Percentiles rank a stretch among this genome's conserved stretches.
phyloP scores from a whole-genome alignment of 2,888 invertebrate species.

The Lithophane semibrunnea region DNA sequence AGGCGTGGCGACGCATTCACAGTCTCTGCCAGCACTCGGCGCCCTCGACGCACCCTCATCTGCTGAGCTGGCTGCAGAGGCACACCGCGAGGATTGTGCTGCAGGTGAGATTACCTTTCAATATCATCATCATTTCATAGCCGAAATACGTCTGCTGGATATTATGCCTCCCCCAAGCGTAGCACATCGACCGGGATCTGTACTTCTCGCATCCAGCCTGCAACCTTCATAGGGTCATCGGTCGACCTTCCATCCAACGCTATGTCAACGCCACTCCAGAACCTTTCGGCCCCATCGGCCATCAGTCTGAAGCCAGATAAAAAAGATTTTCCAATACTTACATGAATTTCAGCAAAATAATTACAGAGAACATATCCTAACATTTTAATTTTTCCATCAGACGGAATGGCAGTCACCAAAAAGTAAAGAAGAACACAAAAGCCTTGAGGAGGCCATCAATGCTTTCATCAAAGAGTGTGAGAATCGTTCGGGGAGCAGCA shows the following conservation, averaged over 20 bases:
- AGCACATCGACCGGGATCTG: neutral
- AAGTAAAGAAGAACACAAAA: constrained; percentile 77
- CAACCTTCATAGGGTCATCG: neutral
- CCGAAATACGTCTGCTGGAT: neutral
- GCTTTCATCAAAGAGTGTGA: constrained; percentile 80
- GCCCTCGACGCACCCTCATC: constrained; percentile 80
- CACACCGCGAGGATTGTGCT: constrained; percentile 83
- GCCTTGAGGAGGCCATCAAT: constrained; percentile 78
- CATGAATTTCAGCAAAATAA: neutral
- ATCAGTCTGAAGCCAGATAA: too few relatives aligned
- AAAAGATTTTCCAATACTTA: too few relatives aligned
- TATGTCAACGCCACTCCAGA: neutral
- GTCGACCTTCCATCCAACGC: neutral
- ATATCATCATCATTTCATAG: neutral
- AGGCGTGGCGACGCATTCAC: constrained; percentile 85
- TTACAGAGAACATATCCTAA: neutral
- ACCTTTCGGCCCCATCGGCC: neutral
- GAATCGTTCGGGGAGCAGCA: constrained; percentile 70
- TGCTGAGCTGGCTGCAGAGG: constrained; percentile 83
- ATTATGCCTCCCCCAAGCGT: neutral
- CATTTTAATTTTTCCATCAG: constrained; percentile 66
- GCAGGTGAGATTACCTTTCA: constrained; percentile 73
- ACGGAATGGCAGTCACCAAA: constrained; percentile 83
- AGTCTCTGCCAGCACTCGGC: constrained; percentile 84
- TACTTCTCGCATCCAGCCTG: neutral